Conservation (phyloP, 2,797 vertebrate genomes). For the Coregonus ussuriensis region DNA sequence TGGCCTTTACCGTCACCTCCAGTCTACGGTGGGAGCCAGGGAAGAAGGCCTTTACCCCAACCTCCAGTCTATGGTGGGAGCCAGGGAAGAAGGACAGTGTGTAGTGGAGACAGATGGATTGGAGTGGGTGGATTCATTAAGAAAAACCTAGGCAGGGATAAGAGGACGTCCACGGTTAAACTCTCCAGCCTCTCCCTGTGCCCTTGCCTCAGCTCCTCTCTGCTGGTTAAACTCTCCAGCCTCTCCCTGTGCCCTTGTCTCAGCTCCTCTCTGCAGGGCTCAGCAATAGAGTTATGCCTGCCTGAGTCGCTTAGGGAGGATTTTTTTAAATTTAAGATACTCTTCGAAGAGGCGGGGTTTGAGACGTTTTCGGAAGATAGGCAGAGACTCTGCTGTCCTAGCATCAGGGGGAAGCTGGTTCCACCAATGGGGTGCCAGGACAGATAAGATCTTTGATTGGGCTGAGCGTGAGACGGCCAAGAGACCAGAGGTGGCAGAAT, state of each 20-base stretch:
- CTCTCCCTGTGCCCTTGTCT: background rate
- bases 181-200: background rate
- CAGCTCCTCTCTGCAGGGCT: background rate
- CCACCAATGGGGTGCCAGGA: too few species aligned
- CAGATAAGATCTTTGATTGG: too few species aligned
- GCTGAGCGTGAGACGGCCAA: too few species aligned
- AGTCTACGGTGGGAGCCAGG: too few species aligned
- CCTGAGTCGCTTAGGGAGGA: slow-evolving; percentile 46
- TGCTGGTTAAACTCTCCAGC: background rate
- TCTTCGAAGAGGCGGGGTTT: too few species aligned
- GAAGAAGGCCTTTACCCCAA: background rate
- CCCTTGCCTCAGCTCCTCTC: background rate
- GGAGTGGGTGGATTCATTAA: slow-evolving; percentile 67
- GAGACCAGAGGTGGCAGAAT: too few species aligned
- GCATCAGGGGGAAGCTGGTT: too few species aligned
- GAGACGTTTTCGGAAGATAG: too few species aligned
- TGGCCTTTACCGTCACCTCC: background rate
- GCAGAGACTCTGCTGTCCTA: too few species aligned
- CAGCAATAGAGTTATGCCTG: slow-evolving; percentile 31
- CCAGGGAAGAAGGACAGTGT: slow-evolving; percentile 36
- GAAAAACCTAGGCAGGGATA: slow-evolving; percentile 36
- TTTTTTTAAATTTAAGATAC: too few species aligned
- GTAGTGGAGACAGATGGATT: slow-evolving; percentile 50
- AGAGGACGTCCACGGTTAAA: slow-evolving; percentile 25
- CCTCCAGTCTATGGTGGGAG: too few species aligned